These are phyloP conservation scores for Petrocephalus microphthalmus DNA, from an alignment of 2,113 vertebrate species.

Conservation along the genomic window DNA sequence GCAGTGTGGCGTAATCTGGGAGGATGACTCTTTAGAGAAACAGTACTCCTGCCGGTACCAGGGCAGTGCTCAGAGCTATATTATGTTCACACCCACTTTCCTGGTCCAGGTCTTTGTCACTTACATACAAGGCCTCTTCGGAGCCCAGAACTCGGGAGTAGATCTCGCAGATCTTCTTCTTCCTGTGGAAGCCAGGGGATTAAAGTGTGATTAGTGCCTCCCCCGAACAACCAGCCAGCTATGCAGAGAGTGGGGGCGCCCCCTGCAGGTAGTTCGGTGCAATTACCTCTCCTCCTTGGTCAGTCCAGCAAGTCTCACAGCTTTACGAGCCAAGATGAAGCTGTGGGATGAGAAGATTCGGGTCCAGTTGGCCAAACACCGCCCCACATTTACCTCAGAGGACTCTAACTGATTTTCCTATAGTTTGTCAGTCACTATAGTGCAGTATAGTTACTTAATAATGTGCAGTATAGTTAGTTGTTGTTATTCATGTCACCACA, in stretches of 20 bases:
- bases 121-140: conserved; percentile 86
- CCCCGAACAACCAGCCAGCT: neutral
- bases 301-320: conserved; percentile 72
- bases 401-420: neutral
- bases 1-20: neutral
- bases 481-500: neutral
- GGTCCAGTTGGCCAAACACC: neutral
- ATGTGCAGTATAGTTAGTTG: neutral
- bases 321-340: conserved; percentile 86
- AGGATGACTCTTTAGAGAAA: neutral
- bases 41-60: neutral
- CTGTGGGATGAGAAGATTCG: conserved; percentile 52
- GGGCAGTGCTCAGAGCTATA: neutral
- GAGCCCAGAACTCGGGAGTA: conserved; percentile 80
- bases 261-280: neutral
- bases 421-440: neutral
- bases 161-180: conserved; percentile 82
- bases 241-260: neutral
- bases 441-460: neutral
- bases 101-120: conserved; percentile 33
- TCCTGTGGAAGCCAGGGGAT: conserved; percentile 50
- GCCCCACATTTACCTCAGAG: neutral
- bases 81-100: neutral
- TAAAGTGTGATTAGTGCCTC: neutral
- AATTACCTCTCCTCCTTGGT: conserved; percentile 84